phyloP scores from a whole-genome alignment of 2,888 invertebrate species.

The Deilephila porcellus region DNA sequence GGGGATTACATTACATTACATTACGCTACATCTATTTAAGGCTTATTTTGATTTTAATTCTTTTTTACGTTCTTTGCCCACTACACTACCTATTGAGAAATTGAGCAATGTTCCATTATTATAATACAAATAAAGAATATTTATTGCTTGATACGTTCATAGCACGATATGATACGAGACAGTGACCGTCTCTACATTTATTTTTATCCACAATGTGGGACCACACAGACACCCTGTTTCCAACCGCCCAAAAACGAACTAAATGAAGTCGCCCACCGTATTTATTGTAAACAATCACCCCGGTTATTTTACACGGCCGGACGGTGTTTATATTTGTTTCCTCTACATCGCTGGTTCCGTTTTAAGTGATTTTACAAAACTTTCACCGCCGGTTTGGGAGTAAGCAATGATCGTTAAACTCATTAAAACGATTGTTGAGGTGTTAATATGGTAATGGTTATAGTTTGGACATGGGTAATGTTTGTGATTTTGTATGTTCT shows the following conservation, averaged over 20 bases:
- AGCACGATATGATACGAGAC: too few relatives aligned
- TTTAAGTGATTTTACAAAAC: not conserved
- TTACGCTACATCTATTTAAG: too few relatives aligned
- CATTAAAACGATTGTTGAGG: not conserved
- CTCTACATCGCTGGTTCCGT: not conserved
- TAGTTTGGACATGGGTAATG: not conserved
- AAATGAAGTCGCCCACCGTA: not conserved
- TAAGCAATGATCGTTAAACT: not conserved
- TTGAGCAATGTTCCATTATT: too few relatives aligned
- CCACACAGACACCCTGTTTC: not conserved
- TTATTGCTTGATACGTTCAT: too few relatives aligned
- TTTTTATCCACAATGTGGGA: too few relatives aligned
- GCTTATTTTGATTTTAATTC: too few relatives aligned
- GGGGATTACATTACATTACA: too few relatives aligned
- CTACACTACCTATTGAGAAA: too few relatives aligned
- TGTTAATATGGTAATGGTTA: constrained; percentile 7
- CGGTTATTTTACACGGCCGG: not conserved
- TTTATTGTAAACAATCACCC: constrained; percentile 1
- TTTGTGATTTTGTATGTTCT: not conserved
- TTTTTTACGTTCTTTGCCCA: too few relatives aligned
- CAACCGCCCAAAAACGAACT: not conserved
- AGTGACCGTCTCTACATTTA: too few relatives aligned
- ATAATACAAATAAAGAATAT: too few relatives aligned
- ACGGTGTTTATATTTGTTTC: not conserved
- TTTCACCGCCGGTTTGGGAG: not conserved